A percentile compares a stretch with the other conserved stretches of the same genome.
Conservation (phyloP, 1,140 invertebrate genomes). For the Aleiodes sp. region DNA sequence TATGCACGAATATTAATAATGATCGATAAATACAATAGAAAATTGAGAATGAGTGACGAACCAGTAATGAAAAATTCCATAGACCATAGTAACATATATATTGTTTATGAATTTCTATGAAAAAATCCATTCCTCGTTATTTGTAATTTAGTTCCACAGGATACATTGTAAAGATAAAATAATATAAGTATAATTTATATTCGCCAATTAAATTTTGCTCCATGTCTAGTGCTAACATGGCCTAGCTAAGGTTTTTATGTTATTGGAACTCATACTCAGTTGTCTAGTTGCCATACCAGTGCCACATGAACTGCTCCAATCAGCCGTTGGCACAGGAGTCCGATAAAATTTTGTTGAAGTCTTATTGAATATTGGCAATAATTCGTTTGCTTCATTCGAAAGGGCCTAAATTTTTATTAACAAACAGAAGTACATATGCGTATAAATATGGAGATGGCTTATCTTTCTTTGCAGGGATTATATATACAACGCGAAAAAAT, state of each 20-base stretch:
- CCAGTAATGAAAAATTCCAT: too few relatives aligned
- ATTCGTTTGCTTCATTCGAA: constrained; percentile 94
- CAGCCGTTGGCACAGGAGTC: constrained; percentile 79
- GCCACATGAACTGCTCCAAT: constrained; percentile 80
- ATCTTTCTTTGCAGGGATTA: not conserved
- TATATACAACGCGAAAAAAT: not conserved
- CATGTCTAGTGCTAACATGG: constrained; percentile 3
- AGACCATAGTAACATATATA: too few relatives aligned
- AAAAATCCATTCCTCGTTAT: too few relatives aligned
- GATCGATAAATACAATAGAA: too few relatives aligned
- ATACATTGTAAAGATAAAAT: not conserved
- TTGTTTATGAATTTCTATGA: too few relatives aligned
- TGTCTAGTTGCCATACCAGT: constrained; percentile 60
- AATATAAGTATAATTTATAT: not conserved
- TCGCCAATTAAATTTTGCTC: not conserved
- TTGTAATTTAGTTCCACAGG: too few relatives aligned
- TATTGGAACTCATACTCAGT: constrained; percentile 53
- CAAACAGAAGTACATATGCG: not conserved
- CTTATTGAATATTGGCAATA: constrained; percentile 96
- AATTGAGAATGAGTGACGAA: too few relatives aligned
- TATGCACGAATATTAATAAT: too few relatives aligned
- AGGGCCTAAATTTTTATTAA: constrained; percentile 75
- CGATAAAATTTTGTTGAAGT: constrained; percentile 91
- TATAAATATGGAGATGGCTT: not conserved
- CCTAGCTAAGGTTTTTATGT: constrained; percentile 2